Percentiles rank a stretch among this genome's conserved stretches.
phyloP scores from a whole-genome alignment of 92 coral and sea anemone species.

The Palythoa grandis region DNA sequence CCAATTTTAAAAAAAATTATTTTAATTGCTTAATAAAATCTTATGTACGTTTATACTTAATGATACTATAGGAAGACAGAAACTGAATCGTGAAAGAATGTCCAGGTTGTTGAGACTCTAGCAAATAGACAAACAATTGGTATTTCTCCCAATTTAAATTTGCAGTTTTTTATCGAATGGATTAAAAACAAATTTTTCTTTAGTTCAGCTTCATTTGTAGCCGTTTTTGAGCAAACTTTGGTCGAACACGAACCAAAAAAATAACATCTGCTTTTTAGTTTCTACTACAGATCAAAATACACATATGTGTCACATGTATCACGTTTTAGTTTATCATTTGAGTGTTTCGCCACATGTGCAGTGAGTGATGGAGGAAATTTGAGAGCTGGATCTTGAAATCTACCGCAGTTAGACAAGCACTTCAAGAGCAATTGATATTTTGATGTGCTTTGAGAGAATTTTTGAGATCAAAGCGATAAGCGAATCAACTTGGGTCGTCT shows the following conservation, averaged over 20 bases:
- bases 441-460: neutral
- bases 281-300: too few species aligned
- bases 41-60: too few species aligned
- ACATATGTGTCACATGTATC: neutral
- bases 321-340: slow-evolving; percentile 11
- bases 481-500: too few species aligned
- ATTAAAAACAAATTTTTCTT: neutral
- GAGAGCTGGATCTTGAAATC: slow-evolving; percentile 13
- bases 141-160: neutral
- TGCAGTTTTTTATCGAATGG: neutral
- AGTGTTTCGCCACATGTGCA: slow-evolving; percentile 17
- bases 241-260: neutral
- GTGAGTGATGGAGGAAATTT: neutral
- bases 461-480: slow-evolving; percentile 14
- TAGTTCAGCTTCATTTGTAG: neutral
- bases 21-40: too few species aligned
- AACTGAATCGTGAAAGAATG: too few species aligned
- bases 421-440: slow-evolving; percentile 9
- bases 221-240: neutral
- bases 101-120: neutral
- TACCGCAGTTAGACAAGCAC: slow-evolving; percentile 16
- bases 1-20: too few species aligned
- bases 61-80: too few species aligned
- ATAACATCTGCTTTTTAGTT: neutral
- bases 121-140: neutral